These are phyloP conservation scores for Grammomys dolichurus DNA, from an alignment of 2,113 vertebrate genomes.

Conservation along the genomic window DNA sequence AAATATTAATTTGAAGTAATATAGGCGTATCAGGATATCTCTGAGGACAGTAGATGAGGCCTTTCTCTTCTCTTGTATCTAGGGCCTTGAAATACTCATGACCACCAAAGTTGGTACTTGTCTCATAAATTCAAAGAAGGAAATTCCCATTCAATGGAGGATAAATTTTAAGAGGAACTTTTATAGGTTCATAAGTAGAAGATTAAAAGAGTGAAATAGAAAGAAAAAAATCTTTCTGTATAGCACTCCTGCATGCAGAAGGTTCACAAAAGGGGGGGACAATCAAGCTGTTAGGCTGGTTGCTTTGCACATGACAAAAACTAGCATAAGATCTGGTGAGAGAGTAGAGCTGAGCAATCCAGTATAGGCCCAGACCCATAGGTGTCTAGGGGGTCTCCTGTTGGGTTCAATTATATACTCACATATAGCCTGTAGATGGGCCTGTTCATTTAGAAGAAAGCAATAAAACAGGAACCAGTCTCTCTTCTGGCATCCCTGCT, in stretches of 20 bases:
- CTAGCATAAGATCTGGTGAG: background rate
- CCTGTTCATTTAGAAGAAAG: background rate
- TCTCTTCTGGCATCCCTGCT: background rate
- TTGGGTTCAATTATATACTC: background rate
- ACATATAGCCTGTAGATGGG: background rate
- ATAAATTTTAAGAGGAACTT: background rate
- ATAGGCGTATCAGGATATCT: background rate
- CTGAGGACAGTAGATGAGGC: too few species aligned
- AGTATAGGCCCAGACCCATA: background rate
- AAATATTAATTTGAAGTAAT: slow-evolving; percentile 78
- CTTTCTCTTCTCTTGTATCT: background rate
- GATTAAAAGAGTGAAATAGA: background rate
- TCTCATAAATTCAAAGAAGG: too few species aligned
- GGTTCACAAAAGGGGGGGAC: too few species aligned
- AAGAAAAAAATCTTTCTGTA: background rate
- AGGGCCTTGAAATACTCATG: background rate
- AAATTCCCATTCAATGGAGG: background rate
- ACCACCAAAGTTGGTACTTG: background rate
- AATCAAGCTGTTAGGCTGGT: background rate
- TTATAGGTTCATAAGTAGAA: background rate
- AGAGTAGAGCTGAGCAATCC: background rate
- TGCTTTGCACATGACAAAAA: too few species aligned
- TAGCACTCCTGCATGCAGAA: background rate
- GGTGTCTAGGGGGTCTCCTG: too few species aligned
- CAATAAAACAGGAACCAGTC: background rate